phyloP scores from a whole-genome alignment of 35 echinoderm and acorn worm species.

The Apostichopus californicus region DNA sequence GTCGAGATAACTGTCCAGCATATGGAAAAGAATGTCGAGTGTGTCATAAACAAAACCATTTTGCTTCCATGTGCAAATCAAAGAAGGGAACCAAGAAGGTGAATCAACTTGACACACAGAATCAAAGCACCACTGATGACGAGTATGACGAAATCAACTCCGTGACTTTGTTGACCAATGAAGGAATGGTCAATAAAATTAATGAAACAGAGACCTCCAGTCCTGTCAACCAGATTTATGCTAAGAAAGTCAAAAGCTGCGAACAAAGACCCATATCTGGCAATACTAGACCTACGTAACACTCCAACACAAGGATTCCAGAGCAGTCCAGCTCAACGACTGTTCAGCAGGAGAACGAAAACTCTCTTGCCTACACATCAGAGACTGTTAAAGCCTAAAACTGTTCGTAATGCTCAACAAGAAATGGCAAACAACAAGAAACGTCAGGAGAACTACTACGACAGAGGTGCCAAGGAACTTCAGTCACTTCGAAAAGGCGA shows the following conservation, averaged over 20 bases:
- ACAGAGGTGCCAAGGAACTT: background rate
- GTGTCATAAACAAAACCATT: background rate
- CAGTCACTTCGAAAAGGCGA: background rate
- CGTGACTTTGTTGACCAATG: slow-evolving; percentile 30
- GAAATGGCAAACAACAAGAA: background rate
- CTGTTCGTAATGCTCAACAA: background rate
- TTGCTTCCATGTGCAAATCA: background rate
- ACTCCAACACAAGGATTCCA: slow-evolving; percentile 40
- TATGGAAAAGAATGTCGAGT: background rate
- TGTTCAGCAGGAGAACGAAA: slow-evolving; percentile 55
- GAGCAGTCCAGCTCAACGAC: slow-evolving; percentile 65
- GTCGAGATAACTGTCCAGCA: slow-evolving; percentile 16
- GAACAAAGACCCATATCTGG: slow-evolving; percentile 10
- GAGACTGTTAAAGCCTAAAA: slow-evolving; percentile 48
- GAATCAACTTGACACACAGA: background rate
- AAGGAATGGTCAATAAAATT: background rate
- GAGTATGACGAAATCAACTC: slow-evolving; percentile 57
- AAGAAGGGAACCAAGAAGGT: background rate
- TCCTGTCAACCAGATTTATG: slow-evolving; percentile 32
- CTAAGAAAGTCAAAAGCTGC: slow-evolving; percentile 48
- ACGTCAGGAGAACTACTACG: background rate
- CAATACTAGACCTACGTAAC: slow-evolving; percentile 36
- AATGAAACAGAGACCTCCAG: slow-evolving; percentile 22
- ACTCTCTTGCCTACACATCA: slow-evolving; percentile 58
- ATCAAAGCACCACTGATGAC: slow-evolving; percentile 50